A percentile compares a stretch with the other conserved stretches of the same genome.
Evolutionary conservation across 2,113 vertebrate genomes (phyloP).

Genomic region (Chaetops frenatus): DNA sequence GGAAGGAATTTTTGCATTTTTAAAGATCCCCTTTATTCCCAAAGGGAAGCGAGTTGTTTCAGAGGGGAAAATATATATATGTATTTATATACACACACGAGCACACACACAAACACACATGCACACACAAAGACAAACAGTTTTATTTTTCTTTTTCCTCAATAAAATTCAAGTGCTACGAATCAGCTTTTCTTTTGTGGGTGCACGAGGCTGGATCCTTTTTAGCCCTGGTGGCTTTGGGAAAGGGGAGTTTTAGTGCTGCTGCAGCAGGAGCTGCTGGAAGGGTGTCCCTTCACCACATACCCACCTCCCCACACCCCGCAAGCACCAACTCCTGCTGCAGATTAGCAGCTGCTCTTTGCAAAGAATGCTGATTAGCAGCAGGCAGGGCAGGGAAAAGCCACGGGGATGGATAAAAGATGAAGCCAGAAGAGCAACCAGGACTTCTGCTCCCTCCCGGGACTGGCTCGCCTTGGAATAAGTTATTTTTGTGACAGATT

Average conservation of each 20-base stretch:
- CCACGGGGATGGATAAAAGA: constrained; percentile 35
- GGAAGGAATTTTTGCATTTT: constrained; percentile 63
- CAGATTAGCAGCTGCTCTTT: constrained; percentile 43
- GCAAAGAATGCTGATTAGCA: constrained; percentile 43
- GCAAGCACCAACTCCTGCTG: background rate
- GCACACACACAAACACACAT: background rate
- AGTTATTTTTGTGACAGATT: background rate
- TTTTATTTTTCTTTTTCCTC: background rate
- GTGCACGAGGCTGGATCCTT: background rate
- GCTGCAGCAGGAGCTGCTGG: background rate
- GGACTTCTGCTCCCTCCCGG: background rate
- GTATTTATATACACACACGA: constrained; percentile 39
- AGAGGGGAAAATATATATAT: constrained; percentile 45
- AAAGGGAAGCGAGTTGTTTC: constrained; percentile 24
- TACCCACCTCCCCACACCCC: background rate
- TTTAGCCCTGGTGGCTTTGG: accelerated
- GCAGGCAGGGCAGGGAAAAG: constrained; percentile 39
- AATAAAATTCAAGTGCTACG: background rate
- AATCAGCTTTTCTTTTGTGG: background rate
- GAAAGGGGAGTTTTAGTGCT: background rate
- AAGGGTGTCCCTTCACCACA: background rate
- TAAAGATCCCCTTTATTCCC: constrained; percentile 61
- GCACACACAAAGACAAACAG: background rate
- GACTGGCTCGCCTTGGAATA: background rate
- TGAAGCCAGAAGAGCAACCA: constrained; percentile 24